Percentiles rank a stretch among this genome's conserved stretches.
These are phyloP conservation scores for Capitella teleta DNA, from an alignment of 1,140 invertebrate species.

Conservation along the genomic window DNA sequence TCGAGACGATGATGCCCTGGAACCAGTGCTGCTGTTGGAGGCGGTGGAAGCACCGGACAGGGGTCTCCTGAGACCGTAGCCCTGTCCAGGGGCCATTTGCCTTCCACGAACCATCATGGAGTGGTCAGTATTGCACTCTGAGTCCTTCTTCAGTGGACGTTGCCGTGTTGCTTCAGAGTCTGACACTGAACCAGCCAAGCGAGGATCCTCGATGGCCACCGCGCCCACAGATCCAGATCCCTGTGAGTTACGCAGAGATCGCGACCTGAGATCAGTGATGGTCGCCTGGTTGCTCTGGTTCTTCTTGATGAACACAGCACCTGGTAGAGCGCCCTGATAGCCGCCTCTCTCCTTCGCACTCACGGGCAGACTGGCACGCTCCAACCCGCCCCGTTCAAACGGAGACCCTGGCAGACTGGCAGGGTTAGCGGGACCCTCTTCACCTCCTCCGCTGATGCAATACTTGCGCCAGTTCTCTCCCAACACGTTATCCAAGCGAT, in stretches of 20 bases:
- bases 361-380: background rate
- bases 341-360: background rate
- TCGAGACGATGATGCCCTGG: background rate
- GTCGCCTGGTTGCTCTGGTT: conserved; percentile 6
- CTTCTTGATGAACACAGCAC: conserved; percentile 5
- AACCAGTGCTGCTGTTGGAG: conserved; percentile 2
- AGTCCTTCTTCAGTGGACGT: conserved; percentile 23
- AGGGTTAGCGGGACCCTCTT: background rate
- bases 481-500: conserved; percentile 4
- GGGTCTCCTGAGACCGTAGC: background rate
- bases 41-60: conserved; percentile 18
- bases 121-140: conserved; percentile 35
- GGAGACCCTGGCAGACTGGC: too few species aligned
- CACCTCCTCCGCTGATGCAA: conserved; percentile 11
- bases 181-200: conserved; percentile 10
- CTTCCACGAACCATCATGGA: too few species aligned
- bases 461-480: conserved; percentile 17
- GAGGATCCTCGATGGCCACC: conserved; percentile 4
- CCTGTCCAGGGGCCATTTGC: conserved; percentile 1
- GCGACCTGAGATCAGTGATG: background rate
- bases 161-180: conserved; percentile 3
- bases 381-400: too few species aligned
- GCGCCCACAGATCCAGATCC: background rate
- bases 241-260: background rate
- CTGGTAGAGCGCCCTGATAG: conserved; percentile 1